phyloP scores from a whole-genome alignment of 2,113 vertebrate species.

The Cryptoleucopteryx plumbea region DNA sequence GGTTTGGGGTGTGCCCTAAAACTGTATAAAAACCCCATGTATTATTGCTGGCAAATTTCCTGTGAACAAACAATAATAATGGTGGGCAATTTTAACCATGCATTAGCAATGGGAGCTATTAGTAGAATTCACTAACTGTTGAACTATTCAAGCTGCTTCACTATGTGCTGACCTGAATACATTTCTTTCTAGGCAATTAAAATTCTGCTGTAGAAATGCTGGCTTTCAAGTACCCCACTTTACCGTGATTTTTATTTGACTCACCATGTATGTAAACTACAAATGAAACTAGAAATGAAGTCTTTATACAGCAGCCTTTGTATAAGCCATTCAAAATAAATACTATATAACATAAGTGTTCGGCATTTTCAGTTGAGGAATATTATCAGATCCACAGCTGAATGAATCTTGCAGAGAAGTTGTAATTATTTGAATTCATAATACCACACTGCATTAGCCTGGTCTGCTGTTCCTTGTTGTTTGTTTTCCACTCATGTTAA shows the following conservation, averaged over 20 bases:
- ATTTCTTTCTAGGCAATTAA: neutral
- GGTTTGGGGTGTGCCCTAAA: neutral
- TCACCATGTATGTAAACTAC: neutral
- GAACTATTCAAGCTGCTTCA: neutral
- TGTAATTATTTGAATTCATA: neutral
- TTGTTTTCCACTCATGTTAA: neutral
- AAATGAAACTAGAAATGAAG: neutral
- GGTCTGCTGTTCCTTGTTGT: neutral
- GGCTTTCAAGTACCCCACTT: neutral
- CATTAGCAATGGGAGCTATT: neutral
- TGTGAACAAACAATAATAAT: neutral
- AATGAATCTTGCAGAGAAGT: neutral
- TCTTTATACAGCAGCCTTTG: neutral
- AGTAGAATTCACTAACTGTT: neutral
- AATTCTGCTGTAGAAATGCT: neutral
- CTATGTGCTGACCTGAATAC: neutral
- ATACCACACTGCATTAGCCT: neutral
- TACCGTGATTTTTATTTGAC: neutral
- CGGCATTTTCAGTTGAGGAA: neutral
- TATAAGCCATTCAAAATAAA: neutral
- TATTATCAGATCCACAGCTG: neutral
- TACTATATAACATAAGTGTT: neutral
- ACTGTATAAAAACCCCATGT: neutral
- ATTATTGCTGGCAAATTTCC: neutral
- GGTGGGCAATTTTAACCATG: neutral